These are phyloP conservation scores for Drosophila birchii DNA, from an alignment of 2,888 invertebrate species.

Conservation along the genomic window DNA sequence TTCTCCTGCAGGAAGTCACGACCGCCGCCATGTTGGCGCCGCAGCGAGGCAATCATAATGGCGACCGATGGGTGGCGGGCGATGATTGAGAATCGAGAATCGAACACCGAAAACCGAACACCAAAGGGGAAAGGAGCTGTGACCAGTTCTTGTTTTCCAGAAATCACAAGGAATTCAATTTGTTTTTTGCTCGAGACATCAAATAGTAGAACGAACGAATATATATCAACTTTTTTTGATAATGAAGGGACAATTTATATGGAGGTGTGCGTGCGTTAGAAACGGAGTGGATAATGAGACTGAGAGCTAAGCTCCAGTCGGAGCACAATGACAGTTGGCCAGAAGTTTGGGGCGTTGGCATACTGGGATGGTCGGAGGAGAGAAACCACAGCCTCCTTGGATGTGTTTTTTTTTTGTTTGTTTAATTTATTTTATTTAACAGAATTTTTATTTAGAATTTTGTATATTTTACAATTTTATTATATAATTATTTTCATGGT, in stretches of 20 bases:
- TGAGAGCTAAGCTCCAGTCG: background rate
- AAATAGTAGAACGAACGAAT: slow-evolving; percentile 2
- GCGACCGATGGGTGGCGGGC: too few species aligned
- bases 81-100: background rate
- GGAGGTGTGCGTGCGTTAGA: slow-evolving; percentile 36
- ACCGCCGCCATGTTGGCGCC: slow-evolving; percentile 32
- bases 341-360: background rate
- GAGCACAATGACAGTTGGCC: background rate
- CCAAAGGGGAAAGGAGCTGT: background rate
- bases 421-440: too few species aligned
- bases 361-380: slow-evolving; percentile 1
- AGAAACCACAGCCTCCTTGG: too few species aligned
- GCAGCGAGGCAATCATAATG: background rate
- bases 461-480: too few species aligned
- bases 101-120: too few species aligned
- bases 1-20: slow-evolving; percentile 45
- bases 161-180: background rate
- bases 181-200: background rate
- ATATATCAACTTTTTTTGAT: slow-evolving; percentile 1
- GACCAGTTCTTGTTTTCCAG: background rate
- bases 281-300: slow-evolving; percentile 25
- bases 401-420: too few species aligned
- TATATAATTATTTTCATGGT: too few species aligned
- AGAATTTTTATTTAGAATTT: too few species aligned
- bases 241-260: background rate